These are phyloP conservation scores for Sitta carolinensis DNA, from an alignment of 2,797 vertebrate species.

Conservation along the genomic window DNA sequence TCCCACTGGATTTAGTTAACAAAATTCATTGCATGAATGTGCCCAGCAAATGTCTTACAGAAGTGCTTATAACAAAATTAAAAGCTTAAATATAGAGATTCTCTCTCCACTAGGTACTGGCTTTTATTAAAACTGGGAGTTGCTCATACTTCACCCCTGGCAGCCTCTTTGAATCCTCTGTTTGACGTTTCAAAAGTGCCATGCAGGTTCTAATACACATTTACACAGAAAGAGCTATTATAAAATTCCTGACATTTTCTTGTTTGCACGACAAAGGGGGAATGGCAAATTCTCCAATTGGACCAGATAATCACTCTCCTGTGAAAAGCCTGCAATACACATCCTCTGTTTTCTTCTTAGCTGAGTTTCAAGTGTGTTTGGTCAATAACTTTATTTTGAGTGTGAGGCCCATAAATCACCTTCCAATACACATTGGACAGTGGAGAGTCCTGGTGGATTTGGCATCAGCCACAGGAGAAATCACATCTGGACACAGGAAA, in stretches of 20 bases:
- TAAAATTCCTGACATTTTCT: slow-evolving; percentile 76
- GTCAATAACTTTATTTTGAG: slow-evolving; percentile 86
- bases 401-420: slow-evolving; percentile 75
- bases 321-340: slow-evolving; percentile 92
- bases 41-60: background rate
- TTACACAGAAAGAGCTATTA: slow-evolving; percentile 72
- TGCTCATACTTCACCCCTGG: slow-evolving; percentile 15
- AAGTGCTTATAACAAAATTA: background rate
- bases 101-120: background rate
- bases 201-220: slow-evolving; percentile 85
- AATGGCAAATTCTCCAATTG: slow-evolving; percentile 85
- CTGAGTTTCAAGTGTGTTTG: slow-evolving; percentile 78
- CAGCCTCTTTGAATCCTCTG: slow-evolving; percentile 62
- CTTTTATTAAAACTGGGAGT: background rate
- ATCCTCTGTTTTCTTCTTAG: slow-evolving; percentile 72
- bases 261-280: slow-evolving; percentile 89
- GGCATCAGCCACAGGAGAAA: background rate
- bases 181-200: slow-evolving; percentile 83
- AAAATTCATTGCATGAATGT: background rate
- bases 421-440: slow-evolving; percentile 84
- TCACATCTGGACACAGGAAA: background rate
- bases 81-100: background rate
- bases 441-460: background rate
- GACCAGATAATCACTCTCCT: slow-evolving; percentile 87
- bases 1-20: slow-evolving; percentile 1